Base-by-base conservation (phyloP, 2,113 vertebrate genomes). In the Aptenodytes forsteri region DNA sequence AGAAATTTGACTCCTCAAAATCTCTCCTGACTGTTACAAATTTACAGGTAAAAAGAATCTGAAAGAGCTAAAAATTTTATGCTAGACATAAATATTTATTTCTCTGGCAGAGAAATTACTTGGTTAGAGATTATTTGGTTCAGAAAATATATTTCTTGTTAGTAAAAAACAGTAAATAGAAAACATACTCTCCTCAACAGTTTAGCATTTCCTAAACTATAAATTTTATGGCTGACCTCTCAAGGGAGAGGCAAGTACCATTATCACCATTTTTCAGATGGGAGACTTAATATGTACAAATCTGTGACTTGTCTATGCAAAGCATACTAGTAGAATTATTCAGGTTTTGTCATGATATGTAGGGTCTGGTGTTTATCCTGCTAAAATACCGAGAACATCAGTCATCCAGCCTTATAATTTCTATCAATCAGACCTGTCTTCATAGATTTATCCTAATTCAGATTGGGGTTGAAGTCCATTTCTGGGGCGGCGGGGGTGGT, bases 1-100 rank as follows among this genome's bases (percentile, higher is more conserved):
- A 90, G 46, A 90, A 86, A 77, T 98, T 98, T 96, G 97, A 98
- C 71, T 94, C 98, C 42, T 98, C 97, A 91, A 84, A 97, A 79
- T 77, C 92, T 83, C 98, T 98, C 61, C 50, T 87, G 72, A 87
- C 49, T 73, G 89, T 81, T 96, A 96, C 96, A 93, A 98, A 98
- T 92, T 75, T 98, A 30, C 96, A 98, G 98, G 98, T 98, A 98
- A 98, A 88, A 82, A 76, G 40, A 29, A 4, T 16, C 34, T 69
- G 40, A 87, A 61, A 76, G 34, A 79, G 21, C 5, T 42, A 87
- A 79, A 83, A 26, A 30, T 56, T 32, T 82, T 32, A 59, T 64
- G 27, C 15, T 50, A 30, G 29, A 55, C 3, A 50, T 67, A 75
- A 75, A 26, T 86, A 49, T 40, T 73, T 90, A 44, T 79, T 87